Percentiles rank a stretch among this genome's conserved stretches.
These are phyloP conservation scores for Polyploca ridens DNA, from an alignment of 2,888 invertebrate genomes.

Conservation along the genomic window DNA sequence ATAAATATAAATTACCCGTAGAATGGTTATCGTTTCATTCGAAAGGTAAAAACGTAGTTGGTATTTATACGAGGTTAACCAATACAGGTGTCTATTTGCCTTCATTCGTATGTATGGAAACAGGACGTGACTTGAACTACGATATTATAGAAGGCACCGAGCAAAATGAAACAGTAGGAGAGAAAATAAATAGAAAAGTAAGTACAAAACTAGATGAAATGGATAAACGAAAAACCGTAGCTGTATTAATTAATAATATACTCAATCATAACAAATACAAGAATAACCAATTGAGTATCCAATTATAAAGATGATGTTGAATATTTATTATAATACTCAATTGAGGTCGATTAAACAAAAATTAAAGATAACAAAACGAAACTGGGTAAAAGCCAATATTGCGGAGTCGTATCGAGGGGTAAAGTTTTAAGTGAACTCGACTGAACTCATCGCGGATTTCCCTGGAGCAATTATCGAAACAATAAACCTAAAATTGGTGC, in stretches of 20 bases:
- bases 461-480: constrained; percentile 80
- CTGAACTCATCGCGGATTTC: constrained; percentile 58
- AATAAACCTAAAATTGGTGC: constrained; percentile 81
- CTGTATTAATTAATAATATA: constrained; percentile 23
- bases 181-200: constrained; percentile 8
- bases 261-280: neutral
- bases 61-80: constrained; percentile 12
- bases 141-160: constrained; percentile 15
- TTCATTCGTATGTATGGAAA: constrained; percentile 38
- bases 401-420: constrained; percentile 38
- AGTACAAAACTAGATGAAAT: neutral
- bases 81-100: constrained; percentile 14
- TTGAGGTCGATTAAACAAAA: constrained; percentile 37
- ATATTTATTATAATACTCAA: constrained; percentile 28
- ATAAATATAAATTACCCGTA: constrained; percentile 39
- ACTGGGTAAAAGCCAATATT: constrained; percentile 45
- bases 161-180: constrained; percentile 16
- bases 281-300: constrained; percentile 4
- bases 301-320: constrained; percentile 3
- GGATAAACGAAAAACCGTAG: neutral
- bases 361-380: constrained; percentile 27
- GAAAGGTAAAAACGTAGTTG: constrained; percentile 22
- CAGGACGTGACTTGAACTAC: constrained; percentile 31
- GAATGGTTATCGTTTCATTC: constrained; percentile 46
- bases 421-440: constrained; percentile 61